A percentile compares a stretch with the other conserved stretches of the same genome.
phyloP scores from a whole-genome alignment of 2,113 vertebrate species.

The Erythrolamprus reginae region DNA sequence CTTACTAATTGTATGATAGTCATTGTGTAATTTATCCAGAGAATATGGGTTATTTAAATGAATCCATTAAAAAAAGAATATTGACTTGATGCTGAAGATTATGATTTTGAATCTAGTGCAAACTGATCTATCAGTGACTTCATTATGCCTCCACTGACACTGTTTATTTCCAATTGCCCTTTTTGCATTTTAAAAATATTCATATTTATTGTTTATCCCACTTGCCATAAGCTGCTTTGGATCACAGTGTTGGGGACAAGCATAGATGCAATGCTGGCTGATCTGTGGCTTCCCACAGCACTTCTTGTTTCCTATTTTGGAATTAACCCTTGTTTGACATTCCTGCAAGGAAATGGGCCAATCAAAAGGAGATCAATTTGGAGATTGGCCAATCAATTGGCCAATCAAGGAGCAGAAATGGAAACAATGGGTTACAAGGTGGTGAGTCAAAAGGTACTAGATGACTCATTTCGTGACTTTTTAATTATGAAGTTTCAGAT shows the following conservation, averaged over 20 bases:
- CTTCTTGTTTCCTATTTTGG: background rate
- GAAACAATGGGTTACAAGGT: background rate
- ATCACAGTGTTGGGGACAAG: background rate
- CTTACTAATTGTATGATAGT: background rate
- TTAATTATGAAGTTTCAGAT: background rate
- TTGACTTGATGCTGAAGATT: background rate
- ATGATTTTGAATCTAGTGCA: background rate
- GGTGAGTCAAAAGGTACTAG: background rate
- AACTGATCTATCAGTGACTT: background rate
- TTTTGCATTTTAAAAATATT: background rate
- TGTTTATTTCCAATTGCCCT: background rate
- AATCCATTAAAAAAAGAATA: background rate
- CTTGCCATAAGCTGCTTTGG: background rate
- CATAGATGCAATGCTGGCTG: background rate
- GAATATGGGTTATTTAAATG: background rate
- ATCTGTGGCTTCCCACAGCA: background rate
- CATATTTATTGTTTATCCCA: background rate
- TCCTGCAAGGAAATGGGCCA: background rate
- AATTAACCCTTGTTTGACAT: background rate
- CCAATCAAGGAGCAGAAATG: background rate
- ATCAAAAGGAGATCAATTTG: background rate
- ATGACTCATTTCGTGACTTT: background rate
- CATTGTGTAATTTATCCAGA: background rate
- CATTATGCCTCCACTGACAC: background rate
- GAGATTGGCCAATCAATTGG: too few species aligned